phyloP scores from a whole-genome alignment of 2,113 vertebrate genomes.

The Mungos mungo region DNA sequence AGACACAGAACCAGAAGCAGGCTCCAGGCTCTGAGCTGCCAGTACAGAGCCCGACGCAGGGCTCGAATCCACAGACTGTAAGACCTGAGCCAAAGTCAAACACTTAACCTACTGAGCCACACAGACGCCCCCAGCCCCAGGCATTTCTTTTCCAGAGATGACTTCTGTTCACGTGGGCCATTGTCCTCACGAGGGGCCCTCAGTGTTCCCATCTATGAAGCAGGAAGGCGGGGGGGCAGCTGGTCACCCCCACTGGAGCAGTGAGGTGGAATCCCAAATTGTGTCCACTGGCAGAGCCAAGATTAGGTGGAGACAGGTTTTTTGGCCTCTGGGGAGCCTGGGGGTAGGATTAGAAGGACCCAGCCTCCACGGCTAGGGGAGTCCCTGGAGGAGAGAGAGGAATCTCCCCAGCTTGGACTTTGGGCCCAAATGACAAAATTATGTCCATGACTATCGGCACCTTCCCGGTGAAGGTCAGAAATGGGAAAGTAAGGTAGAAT shows the following conservation, averaged over 20 bases:
- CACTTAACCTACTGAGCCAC: no score
- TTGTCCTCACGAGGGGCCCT: background rate
- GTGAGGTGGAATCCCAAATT: background rate
- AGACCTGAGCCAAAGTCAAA: no score
- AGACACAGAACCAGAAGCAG: no score
- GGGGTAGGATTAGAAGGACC: background rate
- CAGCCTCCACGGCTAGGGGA: background rate
- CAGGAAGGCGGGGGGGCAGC: background rate
- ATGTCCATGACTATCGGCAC: background rate
- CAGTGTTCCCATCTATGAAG: background rate
- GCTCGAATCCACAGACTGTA: no score
- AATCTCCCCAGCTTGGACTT: background rate
- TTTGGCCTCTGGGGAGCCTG: background rate
- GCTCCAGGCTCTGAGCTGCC: no score
- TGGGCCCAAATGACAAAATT: background rate
- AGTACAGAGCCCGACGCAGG: no score
- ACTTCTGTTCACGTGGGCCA: background rate
- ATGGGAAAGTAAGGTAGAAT: background rate
- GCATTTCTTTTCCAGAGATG: background rate
- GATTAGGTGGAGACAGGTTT: background rate
- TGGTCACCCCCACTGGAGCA: background rate
- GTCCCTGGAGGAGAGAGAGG: background rate
- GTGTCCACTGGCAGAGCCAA: background rate
- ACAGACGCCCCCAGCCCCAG: background rate
- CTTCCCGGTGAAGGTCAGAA: background rate